Conservation (phyloP, 1,140 invertebrate genomes). For the Gyrodactylus salaris region DNA sequence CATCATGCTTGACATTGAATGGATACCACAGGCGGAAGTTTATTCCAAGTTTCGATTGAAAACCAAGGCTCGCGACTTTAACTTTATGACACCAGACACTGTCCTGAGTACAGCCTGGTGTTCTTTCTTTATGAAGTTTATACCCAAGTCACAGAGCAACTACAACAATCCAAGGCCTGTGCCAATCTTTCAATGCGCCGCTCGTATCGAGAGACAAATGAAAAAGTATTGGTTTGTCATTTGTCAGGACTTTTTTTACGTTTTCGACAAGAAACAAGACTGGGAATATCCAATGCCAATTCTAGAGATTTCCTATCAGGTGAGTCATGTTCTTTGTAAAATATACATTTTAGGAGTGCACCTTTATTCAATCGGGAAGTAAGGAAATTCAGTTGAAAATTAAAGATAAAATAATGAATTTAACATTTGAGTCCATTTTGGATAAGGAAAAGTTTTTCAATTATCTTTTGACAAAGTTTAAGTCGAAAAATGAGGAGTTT, state of each 20-base stretch:
- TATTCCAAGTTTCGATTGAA: not conserved
- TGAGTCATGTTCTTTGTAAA: too few species aligned
- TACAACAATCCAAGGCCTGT: not conserved
- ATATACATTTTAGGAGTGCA: too few species aligned
- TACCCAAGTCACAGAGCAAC: not conserved
- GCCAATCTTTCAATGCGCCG: not conserved
- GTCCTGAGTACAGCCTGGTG: not conserved
- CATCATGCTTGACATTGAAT: not conserved
- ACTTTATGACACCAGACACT: not conserved
- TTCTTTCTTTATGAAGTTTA: not conserved
- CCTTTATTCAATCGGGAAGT: too few species aligned
- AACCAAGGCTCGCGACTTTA: not conserved
- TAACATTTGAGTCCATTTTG: too few species aligned
- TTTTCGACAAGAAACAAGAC: not conserved
- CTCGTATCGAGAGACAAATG: not conserved
- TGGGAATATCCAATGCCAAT: not conserved
- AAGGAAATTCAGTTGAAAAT: too few species aligned
- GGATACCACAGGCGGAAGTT: not conserved
- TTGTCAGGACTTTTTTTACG: not conserved
- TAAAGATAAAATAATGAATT: too few species aligned
- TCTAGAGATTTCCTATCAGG: not conserved
- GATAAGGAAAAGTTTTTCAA: too few species aligned
- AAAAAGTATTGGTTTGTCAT: not conserved
- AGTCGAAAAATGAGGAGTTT: too few species aligned
- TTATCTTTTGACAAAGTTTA: too few species aligned